Conservation (phyloP, 2,797 vertebrate species). For the Australoheros facetus region DNA sequence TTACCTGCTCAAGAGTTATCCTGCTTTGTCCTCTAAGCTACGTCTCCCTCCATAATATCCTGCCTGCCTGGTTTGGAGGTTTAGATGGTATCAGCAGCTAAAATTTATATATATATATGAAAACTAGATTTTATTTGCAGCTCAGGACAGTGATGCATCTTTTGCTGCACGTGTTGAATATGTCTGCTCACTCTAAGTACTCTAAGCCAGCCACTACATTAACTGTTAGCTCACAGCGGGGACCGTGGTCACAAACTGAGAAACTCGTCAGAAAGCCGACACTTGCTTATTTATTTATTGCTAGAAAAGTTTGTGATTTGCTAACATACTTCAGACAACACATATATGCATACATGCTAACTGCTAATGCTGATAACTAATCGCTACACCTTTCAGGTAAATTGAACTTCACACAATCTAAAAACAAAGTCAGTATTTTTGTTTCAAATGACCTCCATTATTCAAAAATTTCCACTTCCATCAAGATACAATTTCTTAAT, state of each 20-base stretch:
- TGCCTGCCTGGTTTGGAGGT: no score
- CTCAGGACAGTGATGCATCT: no score
- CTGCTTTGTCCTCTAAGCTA: not conserved
- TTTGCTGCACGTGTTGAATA: no score
- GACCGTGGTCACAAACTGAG: no score
- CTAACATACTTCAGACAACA: not conserved
- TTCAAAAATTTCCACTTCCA: rapidly evolving
- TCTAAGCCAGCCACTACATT: no score
- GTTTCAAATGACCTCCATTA: no score
- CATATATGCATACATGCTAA: not conserved
- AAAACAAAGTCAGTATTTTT: not conserved
- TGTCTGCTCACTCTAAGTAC: no score
- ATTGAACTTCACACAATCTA: not conserved
- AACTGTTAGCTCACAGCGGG: no score
- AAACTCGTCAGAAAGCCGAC: not conserved
- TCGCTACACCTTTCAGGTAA: not conserved
- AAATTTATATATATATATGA: no score
- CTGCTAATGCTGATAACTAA: not conserved
- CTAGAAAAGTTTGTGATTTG: not conserved
- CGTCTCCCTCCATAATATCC: not conserved
- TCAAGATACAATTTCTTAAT: rapidly evolving
- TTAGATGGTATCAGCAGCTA: no score
- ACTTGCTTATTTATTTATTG: not conserved
- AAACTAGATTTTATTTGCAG: no score
- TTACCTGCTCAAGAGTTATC: not conserved